Conservation (phyloP, 2,113 vertebrate genomes). For the Myotis brandtii region DNA sequence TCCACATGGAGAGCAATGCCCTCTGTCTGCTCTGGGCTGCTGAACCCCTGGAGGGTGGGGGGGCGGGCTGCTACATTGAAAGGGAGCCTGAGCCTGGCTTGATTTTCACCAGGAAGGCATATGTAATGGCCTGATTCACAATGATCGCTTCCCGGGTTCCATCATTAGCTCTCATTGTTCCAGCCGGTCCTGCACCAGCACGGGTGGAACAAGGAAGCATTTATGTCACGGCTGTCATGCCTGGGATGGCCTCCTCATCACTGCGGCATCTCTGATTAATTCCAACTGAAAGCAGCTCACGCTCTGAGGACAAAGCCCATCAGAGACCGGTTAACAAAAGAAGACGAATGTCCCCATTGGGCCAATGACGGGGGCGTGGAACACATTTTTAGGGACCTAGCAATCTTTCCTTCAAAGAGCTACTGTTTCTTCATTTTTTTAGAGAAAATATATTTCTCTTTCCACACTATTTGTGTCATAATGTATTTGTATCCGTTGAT, state of each 20-base stretch:
- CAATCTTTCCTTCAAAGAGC: slow-evolving; percentile 5
- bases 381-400: background rate
- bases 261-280: slow-evolving; percentile 50
- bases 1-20: background rate
- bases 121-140: slow-evolving; percentile 59
- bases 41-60: background rate
- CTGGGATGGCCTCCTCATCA: slow-evolving; percentile 41
- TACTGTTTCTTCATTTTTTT: slow-evolving; percentile 25
- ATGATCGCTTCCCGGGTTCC: slow-evolving; percentile 62
- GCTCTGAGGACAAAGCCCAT: slow-evolving; percentile 62
- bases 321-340: slow-evolving; percentile 63
- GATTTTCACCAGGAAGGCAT: slow-evolving; percentile 20
- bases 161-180: slow-evolving; percentile 76
- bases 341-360: slow-evolving; percentile 35
- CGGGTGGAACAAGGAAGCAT: slow-evolving; percentile 31
- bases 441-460: slow-evolving; percentile 42
- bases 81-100: background rate
- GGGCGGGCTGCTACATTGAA: background rate
- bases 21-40: background rate
- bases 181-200: background rate
- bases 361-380: background rate
- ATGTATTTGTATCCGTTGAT: background rate
- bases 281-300: slow-evolving; percentile 47
- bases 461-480: background rate
- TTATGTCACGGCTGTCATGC: background rate